Evolutionary conservation across 2,888 invertebrate species (phyloP).

Genomic region (Drosophila imparisetae): DNA sequence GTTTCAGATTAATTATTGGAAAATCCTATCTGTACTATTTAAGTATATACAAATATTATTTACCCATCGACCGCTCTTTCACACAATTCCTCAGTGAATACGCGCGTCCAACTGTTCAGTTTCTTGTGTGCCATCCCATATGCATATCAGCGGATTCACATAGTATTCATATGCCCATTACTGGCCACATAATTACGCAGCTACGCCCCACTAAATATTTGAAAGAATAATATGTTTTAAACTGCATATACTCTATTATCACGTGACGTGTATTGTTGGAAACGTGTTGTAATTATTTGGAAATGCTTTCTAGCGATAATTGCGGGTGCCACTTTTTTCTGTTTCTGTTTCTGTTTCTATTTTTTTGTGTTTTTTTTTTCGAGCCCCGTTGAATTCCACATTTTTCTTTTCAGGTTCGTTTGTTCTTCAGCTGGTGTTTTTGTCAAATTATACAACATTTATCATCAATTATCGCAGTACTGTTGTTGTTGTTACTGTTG

Average conservation of each 20-base stretch:
- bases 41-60: neutral
- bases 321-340: conserved; percentile 67
- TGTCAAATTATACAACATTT: conserved; percentile 84
- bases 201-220: conserved; percentile 61
- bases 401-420: conserved; percentile 40
- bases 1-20: neutral
- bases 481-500: conserved; percentile 26
- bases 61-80: too few species aligned
- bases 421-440: conserved; percentile 54
- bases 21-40: neutral
- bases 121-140: conserved; percentile 7
- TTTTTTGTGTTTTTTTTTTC: conserved; percentile 14
- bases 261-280: conserved; percentile 34
- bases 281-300: conserved; percentile 75
- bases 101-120: conserved; percentile 20
- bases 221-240: conserved; percentile 53
- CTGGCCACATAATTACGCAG: conserved; percentile 62
- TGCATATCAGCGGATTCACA: conserved; percentile 12
- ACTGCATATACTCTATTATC: conserved; percentile 42
- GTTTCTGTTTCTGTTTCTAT: conserved; percentile 19
- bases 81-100: neutral
- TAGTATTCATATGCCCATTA: conserved; percentile 50
- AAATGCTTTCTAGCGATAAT: conserved; percentile 80
- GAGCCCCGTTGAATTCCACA: conserved; percentile 30
- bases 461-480: conserved; percentile 83